Conservation (phyloP, 2,113 vertebrate genomes). For the Orcinus orca region DNA sequence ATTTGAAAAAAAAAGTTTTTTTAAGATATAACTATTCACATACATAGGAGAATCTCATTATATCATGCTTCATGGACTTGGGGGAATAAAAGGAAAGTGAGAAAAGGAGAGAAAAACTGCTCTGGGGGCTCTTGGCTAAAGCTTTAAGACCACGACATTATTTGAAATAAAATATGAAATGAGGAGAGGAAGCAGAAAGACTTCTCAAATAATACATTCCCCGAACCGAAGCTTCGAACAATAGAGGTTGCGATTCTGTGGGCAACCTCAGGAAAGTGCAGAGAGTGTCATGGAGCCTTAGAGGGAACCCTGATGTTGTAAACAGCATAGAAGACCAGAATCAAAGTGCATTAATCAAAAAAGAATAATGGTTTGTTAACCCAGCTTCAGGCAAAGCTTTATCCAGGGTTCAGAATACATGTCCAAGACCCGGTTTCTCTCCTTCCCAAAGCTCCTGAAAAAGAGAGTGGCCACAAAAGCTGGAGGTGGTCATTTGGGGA, state of each 20-base stretch:
- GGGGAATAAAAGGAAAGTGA: background rate
- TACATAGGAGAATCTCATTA: slow-evolving; percentile 48
- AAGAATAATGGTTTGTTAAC: background rate
- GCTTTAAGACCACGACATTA: slow-evolving; percentile 34
- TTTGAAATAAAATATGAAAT: slow-evolving; percentile 18
- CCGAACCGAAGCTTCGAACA: background rate
- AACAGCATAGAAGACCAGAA: background rate
- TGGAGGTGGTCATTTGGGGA: too few relatives aligned
- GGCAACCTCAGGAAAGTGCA: background rate
- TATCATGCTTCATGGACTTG: slow-evolving; percentile 16
- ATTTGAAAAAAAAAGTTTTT: background rate
- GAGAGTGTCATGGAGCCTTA: background rate
- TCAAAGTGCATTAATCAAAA: background rate
- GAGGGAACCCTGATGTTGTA: background rate
- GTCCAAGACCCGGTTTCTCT: background rate
- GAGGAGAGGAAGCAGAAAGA: background rate
- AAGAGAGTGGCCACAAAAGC: background rate
- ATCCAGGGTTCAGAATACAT: background rate
- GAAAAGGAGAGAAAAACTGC: slow-evolving; percentile 48
- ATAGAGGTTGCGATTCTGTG: background rate
- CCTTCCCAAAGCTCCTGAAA: background rate
- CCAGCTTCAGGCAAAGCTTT: background rate
- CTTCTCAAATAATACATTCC: background rate
- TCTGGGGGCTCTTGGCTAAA: slow-evolving; percentile 1
- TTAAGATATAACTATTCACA: slow-evolving; percentile 61